These are phyloP conservation scores for Hylia prasina DNA, from an alignment of 2,113 vertebrate genomes.

Conservation along the genomic window DNA sequence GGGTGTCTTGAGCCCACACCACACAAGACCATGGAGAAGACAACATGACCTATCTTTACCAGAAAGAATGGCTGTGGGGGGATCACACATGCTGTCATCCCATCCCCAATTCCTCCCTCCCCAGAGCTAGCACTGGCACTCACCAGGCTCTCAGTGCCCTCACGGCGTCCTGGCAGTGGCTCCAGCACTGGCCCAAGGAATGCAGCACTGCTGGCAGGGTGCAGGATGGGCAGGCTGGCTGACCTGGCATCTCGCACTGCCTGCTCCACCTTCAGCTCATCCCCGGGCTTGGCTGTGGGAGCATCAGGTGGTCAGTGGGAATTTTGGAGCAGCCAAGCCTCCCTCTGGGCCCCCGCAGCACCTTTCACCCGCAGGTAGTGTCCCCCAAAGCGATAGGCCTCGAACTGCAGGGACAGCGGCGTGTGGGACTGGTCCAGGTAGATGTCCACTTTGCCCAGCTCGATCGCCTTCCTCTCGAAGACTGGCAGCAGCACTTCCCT, in stretches of 20 bases:
- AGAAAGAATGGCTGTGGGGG: background rate
- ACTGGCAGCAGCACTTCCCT: slow-evolving; percentile 91
- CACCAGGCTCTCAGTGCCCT: slow-evolving; percentile 83
- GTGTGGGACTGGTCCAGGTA: slow-evolving; percentile 98
- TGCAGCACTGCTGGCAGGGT: slow-evolving; percentile 59
- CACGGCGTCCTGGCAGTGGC: slow-evolving; percentile 66
- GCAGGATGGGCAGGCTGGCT: slow-evolving; percentile 84
- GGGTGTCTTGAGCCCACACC: background rate
- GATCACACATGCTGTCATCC: fast-evolving
- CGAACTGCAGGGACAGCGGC: slow-evolving; percentile 87
- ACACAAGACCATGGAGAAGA: background rate
- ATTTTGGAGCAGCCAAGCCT: fast-evolving
- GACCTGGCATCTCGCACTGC: slow-evolving; percentile 81
- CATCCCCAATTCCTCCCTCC: background rate
- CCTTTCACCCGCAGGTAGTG: slow-evolving; percentile 97
- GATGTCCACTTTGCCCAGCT: slow-evolving; percentile 82
- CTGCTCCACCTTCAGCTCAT: slow-evolving; percentile 90
- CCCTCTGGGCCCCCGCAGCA: background rate
- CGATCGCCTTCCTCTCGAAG: slow-evolving; percentile 90
- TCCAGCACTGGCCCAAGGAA: slow-evolving; percentile 70
- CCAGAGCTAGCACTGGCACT: background rate
- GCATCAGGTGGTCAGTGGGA: background rate
- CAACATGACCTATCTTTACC: background rate
- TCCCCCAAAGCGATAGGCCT: slow-evolving; percentile 92
- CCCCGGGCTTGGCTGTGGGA: slow-evolving; percentile 80